phyloP scores from a whole-genome alignment of 2,888 invertebrate genomes.

The Leptinotarsa tumamoca region DNA sequence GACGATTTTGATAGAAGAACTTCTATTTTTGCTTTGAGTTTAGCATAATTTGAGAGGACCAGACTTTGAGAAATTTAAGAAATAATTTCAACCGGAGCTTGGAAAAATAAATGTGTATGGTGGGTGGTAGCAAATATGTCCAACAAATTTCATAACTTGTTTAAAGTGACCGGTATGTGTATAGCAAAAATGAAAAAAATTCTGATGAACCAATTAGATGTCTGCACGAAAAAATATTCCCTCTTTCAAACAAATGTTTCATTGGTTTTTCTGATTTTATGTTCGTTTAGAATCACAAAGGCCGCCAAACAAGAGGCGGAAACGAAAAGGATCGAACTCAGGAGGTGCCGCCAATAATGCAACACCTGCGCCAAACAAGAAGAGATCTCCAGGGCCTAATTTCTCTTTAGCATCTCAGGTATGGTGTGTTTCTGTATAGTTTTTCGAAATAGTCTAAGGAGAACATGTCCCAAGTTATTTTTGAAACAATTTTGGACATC shows the following conservation, averaged over 20 bases:
- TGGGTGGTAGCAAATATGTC: background rate
- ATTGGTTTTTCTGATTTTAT: slow-evolving; percentile 37
- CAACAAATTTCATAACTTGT: background rate
- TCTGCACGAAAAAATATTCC: slow-evolving; percentile 40
- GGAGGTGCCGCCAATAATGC: slow-evolving; percentile 86
- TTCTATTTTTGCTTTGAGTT: too few species aligned
- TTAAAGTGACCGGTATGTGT: slow-evolving; percentile 35
- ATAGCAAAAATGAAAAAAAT: slow-evolving; percentile 58
- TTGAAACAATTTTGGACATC: too few species aligned
- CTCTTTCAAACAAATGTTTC: slow-evolving; percentile 2
- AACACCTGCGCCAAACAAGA: slow-evolving; percentile 91
- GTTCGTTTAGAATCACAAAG: slow-evolving; percentile 83
- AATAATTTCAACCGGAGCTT: too few species aligned
- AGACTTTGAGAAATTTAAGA: too few species aligned
- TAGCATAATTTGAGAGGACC: too few species aligned
- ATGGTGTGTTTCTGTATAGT: slow-evolving; percentile 44
- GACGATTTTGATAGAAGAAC: too few species aligned
- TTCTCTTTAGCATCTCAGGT: slow-evolving; percentile 96
- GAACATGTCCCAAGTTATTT: too few species aligned
- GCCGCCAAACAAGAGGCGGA: slow-evolving; percentile 94
- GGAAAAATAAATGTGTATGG: background rate
- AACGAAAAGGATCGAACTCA: slow-evolving; percentile 93
- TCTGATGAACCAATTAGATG: slow-evolving; percentile 45
- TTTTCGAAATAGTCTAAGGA: too few species aligned
- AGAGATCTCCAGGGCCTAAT: slow-evolving; percentile 95